Evolutionary conservation across 1,140 invertebrate genomes (phyloP).

Genomic region (Apolygus lucorum): DNA sequence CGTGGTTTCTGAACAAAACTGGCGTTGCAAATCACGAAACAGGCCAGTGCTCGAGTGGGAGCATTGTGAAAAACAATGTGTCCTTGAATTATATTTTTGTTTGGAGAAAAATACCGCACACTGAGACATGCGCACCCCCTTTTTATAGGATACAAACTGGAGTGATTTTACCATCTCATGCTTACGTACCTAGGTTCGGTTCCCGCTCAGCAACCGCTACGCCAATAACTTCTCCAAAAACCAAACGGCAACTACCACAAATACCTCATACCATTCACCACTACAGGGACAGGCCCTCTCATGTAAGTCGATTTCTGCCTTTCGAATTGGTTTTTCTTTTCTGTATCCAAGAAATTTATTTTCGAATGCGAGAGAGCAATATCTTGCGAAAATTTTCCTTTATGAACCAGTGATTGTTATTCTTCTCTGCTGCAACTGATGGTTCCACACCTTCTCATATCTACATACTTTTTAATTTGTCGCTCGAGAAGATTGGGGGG

Average conservation of each 20-base stretch:
- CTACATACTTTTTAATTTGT: too few relatives aligned
- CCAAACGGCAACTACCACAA: slow-evolving; percentile 84
- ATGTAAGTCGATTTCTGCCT: slow-evolving; percentile 32
- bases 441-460: too few relatives aligned
- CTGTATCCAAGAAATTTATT: too few relatives aligned
- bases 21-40: background rate
- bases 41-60: background rate
- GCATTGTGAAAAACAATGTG: background rate
- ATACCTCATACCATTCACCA: slow-evolving; percentile 50
- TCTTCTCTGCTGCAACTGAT: too few relatives aligned
- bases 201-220: slow-evolving; percentile 71
- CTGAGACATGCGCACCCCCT: slow-evolving; percentile 11
- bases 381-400: too few relatives aligned
- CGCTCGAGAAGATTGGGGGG: too few relatives aligned
- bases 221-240: slow-evolving; percentile 86
- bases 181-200: slow-evolving; percentile 38
- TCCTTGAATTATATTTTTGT: background rate
- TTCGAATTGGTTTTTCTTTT: too few relatives aligned
- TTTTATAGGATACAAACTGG: slow-evolving; percentile 17
- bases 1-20: too few relatives aligned
- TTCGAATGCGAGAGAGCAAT: too few relatives aligned
- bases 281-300: slow-evolving; percentile 33
- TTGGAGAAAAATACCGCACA: background rate
- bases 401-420: too few relatives aligned
- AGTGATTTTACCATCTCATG: slow-evolving; percentile 17